A percentile compares a stretch with the other conserved stretches of the same genome.
phyloP scores from a whole-genome alignment of 1,140 invertebrate genomes.

The Ephestia elutella region DNA sequence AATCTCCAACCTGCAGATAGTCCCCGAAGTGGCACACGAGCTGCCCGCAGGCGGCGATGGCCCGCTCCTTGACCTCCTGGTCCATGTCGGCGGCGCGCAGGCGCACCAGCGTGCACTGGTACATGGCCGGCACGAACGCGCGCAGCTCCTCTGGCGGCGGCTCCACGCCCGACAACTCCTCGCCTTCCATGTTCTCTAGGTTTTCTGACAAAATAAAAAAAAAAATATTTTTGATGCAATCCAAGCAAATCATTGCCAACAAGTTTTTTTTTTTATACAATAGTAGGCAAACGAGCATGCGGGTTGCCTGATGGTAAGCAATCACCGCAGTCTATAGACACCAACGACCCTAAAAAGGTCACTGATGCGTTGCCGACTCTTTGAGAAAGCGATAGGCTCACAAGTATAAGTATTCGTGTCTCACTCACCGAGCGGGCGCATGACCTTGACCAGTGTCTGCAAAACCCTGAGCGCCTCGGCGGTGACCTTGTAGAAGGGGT shows the following conservation, averaged over 20 bases:
- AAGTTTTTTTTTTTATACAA: too few species aligned
- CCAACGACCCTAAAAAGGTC: too few species aligned
- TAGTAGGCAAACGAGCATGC: too few species aligned
- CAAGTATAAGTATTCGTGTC: background rate
- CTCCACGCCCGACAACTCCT: slow-evolving; percentile 34
- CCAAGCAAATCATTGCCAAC: too few species aligned
- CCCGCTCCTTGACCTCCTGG: slow-evolving; percentile 98
- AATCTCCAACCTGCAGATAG: slow-evolving; percentile 74
- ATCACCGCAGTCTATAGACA: too few species aligned
- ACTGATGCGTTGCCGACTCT: too few species aligned
- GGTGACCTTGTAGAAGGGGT: slow-evolving; percentile 99
- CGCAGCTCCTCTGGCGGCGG: slow-evolving; percentile 80
- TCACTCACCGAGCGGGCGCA: slow-evolving; percentile 86
- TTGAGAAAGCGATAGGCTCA: background rate
- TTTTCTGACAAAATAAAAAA: slow-evolving; percentile 24
- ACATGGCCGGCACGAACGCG: slow-evolving; percentile 87
- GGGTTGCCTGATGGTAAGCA: too few species aligned
- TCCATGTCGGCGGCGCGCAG: slow-evolving; percentile 97
- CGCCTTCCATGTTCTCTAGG: slow-evolving; percentile 24
- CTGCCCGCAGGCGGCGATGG: slow-evolving; percentile 97
- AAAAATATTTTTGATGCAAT: background rate
- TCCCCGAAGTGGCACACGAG: slow-evolving; percentile 95
- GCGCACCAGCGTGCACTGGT: slow-evolving; percentile 88
- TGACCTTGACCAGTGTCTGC: slow-evolving; percentile 95
- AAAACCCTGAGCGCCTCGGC: slow-evolving; percentile 93